These are phyloP conservation scores for Thalassoma bifasciatum DNA, from an alignment of 2,113 vertebrate genomes.

Conservation along the genomic window DNA sequence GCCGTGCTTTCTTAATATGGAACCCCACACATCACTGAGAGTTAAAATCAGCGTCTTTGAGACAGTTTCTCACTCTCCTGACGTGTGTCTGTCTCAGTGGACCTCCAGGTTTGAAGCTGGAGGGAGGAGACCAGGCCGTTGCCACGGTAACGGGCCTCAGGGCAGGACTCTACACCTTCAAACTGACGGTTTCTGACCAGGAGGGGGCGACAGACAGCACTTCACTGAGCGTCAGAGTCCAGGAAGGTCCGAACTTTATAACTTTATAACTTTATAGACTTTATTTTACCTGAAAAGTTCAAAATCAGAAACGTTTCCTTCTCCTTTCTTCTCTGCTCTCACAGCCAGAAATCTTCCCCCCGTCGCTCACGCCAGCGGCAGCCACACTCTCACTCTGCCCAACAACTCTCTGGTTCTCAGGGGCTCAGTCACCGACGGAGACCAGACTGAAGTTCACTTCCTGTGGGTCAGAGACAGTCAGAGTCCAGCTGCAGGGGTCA, in stretches of 20 bases:
- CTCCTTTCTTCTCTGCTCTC: conserved; percentile 9
- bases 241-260: conserved; percentile 82
- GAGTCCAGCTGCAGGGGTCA: conserved; percentile 93
- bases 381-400: conserved; percentile 88
- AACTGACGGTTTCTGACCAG: conserved; percentile 86
- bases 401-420: conserved; percentile 90
- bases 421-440: conserved; percentile 88
- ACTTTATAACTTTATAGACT: neutral
- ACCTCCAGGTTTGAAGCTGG: conserved; percentile 83
- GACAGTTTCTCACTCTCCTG: too few species aligned
- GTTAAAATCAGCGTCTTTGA: too few species aligned
- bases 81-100: conserved; percentile 78
- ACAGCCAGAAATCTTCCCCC: conserved; percentile 85
- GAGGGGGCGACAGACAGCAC: conserved; percentile 86
- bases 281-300: too few species aligned
- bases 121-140: conserved; percentile 80
- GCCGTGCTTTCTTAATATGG: too few species aligned
- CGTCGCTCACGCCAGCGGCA: conserved; percentile 88
- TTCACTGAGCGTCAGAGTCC: conserved; percentile 81
- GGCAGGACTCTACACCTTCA: conserved; percentile 86
- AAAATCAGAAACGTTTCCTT: too few species aligned
- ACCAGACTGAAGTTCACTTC: conserved; percentile 85
- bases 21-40: too few species aligned
- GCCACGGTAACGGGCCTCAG: conserved; percentile 84
- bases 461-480: conserved; percentile 89